Base-by-base conservation (phyloP, 2,888 invertebrate genomes). In the Amphiduros pacificus region DNA sequence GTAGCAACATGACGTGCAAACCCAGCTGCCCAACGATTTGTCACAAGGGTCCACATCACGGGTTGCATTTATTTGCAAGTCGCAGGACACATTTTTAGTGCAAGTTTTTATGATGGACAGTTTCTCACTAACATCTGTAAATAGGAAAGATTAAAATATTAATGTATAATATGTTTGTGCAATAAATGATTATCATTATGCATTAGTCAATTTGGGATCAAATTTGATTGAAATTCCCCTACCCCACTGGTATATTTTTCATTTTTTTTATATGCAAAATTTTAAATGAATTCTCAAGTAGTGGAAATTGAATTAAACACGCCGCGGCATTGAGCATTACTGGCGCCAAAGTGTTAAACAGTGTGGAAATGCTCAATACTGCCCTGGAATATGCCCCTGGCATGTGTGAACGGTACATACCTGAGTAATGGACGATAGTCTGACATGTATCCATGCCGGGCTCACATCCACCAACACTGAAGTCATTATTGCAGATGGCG, bases 101-200 rank as follows among this genome's bases (percentile, higher is more conserved):
- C 71, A 71, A 0, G 65, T 66, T 51, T 71, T 71, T 17, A 63
- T 67, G 20, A 71, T 70, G 17, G 65, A 64, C n/a, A 70, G 26
- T 50, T 65, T 68, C 54, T 71, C 68, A 48, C 62, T 67, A 22
- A 66, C 67, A 29, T 71, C 71, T 71, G 66, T 1, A 68, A 66
- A n/a, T 24, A 44, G 9, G 20, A 4, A 53, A 29, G 9, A 32
- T 20, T 5, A 5, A 29, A 4, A 53, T 9, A 29, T 9, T 28
- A 6, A 20, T 51, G 5, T 44, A 44, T 22, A 22, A 44, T 20
- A 9, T 5, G n/a, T 17, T 5, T 44, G n/a, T 44, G n/a, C n/a
- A n/a, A n/a, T n/a, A n/a, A n/a, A n/a, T n/a, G n/a, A n/a, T n/a
- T n/a, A n/a, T n/a, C n/a, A n/a, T n/a, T n/a, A n/a, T n/a, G n/a